Conservation (phyloP, 1,140 invertebrate genomes). For the Listronotus oregonensis region DNA sequence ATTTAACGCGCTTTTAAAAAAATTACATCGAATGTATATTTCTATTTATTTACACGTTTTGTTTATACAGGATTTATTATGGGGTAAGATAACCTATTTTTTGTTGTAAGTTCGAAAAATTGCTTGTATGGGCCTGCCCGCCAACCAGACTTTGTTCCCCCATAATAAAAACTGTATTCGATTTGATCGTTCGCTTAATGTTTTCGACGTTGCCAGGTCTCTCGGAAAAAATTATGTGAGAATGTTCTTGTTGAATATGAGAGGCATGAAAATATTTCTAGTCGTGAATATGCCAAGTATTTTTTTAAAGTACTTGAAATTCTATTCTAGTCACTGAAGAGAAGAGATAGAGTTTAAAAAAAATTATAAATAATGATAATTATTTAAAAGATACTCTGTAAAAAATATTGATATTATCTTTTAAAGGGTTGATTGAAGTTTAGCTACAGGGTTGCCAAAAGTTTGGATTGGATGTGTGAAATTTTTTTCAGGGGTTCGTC, state of each 20-base stretch:
- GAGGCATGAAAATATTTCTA: constrained; percentile 41
- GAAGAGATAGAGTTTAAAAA: constrained; percentile 33
- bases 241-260: constrained; percentile 17
- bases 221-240: constrained; percentile 11
- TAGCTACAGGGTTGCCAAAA: background rate
- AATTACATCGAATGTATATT: constrained; percentile 25
- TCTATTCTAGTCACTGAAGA: constrained; percentile 43
- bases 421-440: background rate
- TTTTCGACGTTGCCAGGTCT: constrained; percentile 20
- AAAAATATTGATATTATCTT: constrained; percentile 42
- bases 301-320: constrained; percentile 46
- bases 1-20: constrained; percentile 11
- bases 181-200: too few species aligned
- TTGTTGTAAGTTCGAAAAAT: too few species aligned
- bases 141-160: too few species aligned
- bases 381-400: constrained; percentile 33
- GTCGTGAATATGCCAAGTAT: constrained; percentile 44
- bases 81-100: too few species aligned
- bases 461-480: too few species aligned
- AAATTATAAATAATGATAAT: constrained; percentile 41
- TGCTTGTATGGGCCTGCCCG: too few species aligned
- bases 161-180: too few species aligned
- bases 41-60: background rate
- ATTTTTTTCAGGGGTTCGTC: background rate
- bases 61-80: too few species aligned